These are phyloP conservation scores for Anguilla megastoma DNA, from an alignment of 2,797 vertebrate genomes.

Conservation along the genomic window DNA sequence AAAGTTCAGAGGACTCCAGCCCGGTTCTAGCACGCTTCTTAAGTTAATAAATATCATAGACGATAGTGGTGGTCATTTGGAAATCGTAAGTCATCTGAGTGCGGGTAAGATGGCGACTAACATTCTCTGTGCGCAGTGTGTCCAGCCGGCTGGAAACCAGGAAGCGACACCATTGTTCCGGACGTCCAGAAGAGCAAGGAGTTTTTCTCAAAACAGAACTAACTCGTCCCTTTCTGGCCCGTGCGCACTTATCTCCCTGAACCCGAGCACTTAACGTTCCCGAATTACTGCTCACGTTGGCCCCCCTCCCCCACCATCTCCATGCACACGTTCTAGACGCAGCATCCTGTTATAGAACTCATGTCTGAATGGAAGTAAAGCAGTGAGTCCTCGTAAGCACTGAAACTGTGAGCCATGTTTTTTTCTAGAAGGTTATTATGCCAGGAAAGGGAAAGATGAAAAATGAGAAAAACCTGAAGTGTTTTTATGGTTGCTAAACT, in stretches of 20 bases:
- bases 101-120: not conserved
- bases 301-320: not conserved
- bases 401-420: not conserved
- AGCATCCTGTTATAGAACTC: not conserved
- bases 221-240: not conserved
- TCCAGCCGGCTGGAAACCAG: slow-evolving; percentile 89
- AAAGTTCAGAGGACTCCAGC: too few relatives aligned
- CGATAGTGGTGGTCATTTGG: not conserved
- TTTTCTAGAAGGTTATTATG: not conserved
- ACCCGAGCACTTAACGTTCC: slow-evolving; percentile 25
- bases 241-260: not conserved
- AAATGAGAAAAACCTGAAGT: not conserved
- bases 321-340: not conserved
- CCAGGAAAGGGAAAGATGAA: not conserved
- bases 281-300: not conserved
- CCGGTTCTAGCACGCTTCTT: too few relatives aligned
- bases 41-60: too few relatives aligned
- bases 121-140: slow-evolving; percentile 72
- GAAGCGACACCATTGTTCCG: slow-evolving; percentile 85
- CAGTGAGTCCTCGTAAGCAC: not conserved
- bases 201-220: slow-evolving; percentile 82
- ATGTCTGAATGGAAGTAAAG: slow-evolving; percentile 7
- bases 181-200: slow-evolving; percentile 86
- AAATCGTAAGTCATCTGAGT: not conserved
- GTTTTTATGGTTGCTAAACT: not conserved